Conservation (phyloP, 1,140 invertebrate species). For the Vollenhovia emeryi region DNA sequence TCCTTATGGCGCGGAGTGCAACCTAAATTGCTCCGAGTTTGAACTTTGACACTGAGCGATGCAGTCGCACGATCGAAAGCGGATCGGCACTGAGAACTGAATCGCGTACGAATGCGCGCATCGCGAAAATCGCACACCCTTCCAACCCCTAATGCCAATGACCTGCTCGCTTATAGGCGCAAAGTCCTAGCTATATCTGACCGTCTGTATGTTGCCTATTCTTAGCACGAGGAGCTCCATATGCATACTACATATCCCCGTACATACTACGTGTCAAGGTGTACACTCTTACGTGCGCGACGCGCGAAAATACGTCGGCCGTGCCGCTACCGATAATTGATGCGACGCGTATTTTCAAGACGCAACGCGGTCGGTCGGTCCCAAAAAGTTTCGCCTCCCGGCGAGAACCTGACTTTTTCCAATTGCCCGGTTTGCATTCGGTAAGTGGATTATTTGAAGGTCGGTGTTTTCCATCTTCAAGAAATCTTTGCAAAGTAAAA, state of each 20-base stretch:
- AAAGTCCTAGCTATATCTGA: conserved; percentile 80
- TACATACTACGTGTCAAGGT: conserved; percentile 47
- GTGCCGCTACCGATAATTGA: conserved; percentile 71
- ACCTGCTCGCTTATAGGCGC: conserved; percentile 81
- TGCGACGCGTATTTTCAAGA: conserved; percentile 48
- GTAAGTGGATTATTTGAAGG: background rate
- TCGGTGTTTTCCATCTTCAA: background rate
- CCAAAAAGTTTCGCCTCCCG: background rate
- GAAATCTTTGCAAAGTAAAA: background rate
- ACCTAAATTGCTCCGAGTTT: conserved; percentile 23
- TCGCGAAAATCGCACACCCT: conserved; percentile 75
- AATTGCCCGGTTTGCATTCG: background rate
- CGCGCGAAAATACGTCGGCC: conserved; percentile 56
- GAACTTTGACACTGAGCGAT: conserved; percentile 50
- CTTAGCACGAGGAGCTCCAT: conserved; percentile 78
- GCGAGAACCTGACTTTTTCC: background rate
- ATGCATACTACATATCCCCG: conserved; percentile 70
- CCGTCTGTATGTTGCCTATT: conserved; percentile 80
- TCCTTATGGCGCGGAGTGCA: background rate
- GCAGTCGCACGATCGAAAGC: conserved; percentile 42
- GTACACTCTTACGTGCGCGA: conserved; percentile 54
- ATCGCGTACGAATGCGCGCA: conserved; percentile 63
- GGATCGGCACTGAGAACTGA: conserved; percentile 60
- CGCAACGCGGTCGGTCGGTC: background rate
- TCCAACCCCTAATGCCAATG: conserved; percentile 82